These are phyloP conservation scores for Herpetotheres cachinnans DNA, from an alignment of 2,113 vertebrate species.

Conservation along the genomic window DNA sequence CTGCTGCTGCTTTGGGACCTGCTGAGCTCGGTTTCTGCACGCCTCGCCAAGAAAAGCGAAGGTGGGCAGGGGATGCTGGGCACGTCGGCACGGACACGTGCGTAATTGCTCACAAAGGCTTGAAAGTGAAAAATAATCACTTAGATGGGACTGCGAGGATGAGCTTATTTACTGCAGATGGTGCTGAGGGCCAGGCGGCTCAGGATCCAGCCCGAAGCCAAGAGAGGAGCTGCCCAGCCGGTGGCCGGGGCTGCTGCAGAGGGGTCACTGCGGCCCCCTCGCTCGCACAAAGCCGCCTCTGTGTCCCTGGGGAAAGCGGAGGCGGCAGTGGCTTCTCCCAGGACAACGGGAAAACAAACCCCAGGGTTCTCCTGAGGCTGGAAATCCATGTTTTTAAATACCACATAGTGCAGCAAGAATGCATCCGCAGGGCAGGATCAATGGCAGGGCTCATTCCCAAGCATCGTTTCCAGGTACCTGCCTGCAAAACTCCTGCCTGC, in stretches of 20 bases:
- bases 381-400: neutral
- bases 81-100: fast-evolving
- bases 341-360: slow-evolving; percentile 20
- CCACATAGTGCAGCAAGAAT: neutral
- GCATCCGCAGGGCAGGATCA: neutral
- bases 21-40: neutral
- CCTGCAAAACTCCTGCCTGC: neutral
- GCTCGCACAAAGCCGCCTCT: neutral
- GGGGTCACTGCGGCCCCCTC: neutral
- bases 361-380: neutral
- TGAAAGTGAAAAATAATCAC: neutral
- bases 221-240: neutral
- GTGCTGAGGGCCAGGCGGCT: neutral
- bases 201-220: neutral
- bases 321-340: neutral
- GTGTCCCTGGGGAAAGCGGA: neutral
- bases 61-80: neutral
- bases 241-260: fast-evolving
- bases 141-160: fast-evolving
- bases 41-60: fast-evolving
- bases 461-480: neutral
- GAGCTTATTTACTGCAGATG: neutral
- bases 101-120: neutral
- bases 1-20: neutral
- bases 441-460: neutral